Base-by-base conservation (phyloP, 2,888 invertebrate genomes). In the Phaonia tiefii region DNA sequence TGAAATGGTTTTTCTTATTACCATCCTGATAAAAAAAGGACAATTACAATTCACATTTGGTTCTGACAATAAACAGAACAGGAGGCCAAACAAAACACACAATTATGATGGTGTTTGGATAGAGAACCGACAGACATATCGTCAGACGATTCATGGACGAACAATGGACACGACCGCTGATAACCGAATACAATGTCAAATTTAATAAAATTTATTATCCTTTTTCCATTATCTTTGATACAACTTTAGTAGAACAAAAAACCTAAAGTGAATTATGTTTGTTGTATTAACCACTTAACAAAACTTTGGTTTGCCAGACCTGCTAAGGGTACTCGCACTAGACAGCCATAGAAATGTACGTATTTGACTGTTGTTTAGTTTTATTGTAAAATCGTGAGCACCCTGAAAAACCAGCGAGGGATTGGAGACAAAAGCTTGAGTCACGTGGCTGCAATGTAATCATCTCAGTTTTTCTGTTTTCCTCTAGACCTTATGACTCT, bases 391-490 rank as follows among this genome's bases (percentile, higher is more conserved):
- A 3, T 31, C 31, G 4, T n/a, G n/a, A 25, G 54, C 22, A 54
- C 31, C 54, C 8, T 20, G 10, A 20, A 10, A 42, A 37, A 2
- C 39, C n/a, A 63, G 42, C 54, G 7, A 25, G 1, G 58, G 66
- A 84, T 77, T 84, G 81, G 84, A 84, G 85, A 85, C 83, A 85
- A 85, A 84, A 85, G 84, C 74, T 86, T 83, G 84, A 87, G 90
- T 88, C 90, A 90, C 90, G 90, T 90, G 90, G 86, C 90, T 83
- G 86, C 89, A 90, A 90, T 90, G 90, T 90, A 85, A 87, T 80
- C 87, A 31, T 31, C n/a, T 37, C 56, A 10, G 10, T 70, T 15
- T 54, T 73, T 54, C 51, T 77, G 15, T 11, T 39, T 46, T 63
- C 26, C 54, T 72, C n/a, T n/a, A n/a, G n/a, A 51, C 37, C 66